Conservation (phyloP, 2,113 vertebrate species). For the Tonatia bakeri region DNA sequence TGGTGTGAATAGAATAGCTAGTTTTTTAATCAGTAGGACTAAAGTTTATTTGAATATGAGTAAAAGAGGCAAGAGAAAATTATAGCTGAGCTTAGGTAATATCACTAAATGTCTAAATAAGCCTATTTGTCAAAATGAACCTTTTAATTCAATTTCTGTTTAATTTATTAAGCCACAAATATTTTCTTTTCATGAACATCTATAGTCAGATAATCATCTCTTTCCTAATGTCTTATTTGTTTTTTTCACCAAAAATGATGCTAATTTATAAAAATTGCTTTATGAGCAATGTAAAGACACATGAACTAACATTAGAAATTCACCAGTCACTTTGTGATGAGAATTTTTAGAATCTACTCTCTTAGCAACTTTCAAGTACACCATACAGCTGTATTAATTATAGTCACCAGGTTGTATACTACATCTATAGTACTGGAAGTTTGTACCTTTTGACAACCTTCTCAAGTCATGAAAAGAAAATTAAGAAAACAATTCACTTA, state of each 20-base stretch:
- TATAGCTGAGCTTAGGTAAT: background rate
- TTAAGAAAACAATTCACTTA: too few relatives aligned
- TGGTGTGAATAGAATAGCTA: constrained; percentile 51
- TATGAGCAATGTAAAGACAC: background rate
- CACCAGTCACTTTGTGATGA: background rate
- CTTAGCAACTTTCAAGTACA: constrained; percentile 19
- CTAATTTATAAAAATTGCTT: background rate
- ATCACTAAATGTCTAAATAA: constrained; percentile 6
- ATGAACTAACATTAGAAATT: background rate
- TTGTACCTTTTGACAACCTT: background rate
- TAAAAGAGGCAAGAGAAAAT: constrained; percentile 37
- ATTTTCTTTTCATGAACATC: constrained; percentile 24
- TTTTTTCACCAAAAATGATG: background rate
- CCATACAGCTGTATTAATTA: background rate
- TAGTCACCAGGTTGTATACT: background rate
- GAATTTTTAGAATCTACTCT: background rate
- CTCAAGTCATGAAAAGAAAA: background rate
- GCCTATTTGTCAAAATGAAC: background rate
- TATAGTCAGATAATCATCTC: background rate
- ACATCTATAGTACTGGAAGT: background rate
- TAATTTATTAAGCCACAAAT: background rate
- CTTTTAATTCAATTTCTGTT: constrained; percentile 10
- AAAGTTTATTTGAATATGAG: constrained; percentile 32
- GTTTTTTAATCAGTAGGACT: constrained; percentile 23
- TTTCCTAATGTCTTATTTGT: background rate